These are phyloP conservation scores for Connochaetes taurinus DNA, from an alignment of 2,113 vertebrate genomes.

Conservation along the genomic window DNA sequence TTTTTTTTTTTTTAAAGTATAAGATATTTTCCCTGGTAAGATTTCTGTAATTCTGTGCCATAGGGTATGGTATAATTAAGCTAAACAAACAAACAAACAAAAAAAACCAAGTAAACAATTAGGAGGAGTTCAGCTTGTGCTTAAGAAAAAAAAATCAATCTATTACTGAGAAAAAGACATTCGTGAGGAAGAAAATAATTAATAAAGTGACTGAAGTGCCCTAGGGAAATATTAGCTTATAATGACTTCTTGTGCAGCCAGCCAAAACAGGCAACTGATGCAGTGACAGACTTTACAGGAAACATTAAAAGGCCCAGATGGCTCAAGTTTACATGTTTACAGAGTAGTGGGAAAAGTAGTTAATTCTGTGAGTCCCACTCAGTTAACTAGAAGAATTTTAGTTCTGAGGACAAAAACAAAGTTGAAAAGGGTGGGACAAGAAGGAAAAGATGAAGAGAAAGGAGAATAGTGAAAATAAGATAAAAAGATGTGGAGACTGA, in stretches of 20 bases:
- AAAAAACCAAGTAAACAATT: constrained; percentile 41
- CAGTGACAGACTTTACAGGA: constrained; percentile 74
- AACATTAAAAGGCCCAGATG: constrained; percentile 80
- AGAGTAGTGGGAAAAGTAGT: constrained; percentile 71
- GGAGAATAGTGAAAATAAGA: neutral
- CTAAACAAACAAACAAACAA: neutral
- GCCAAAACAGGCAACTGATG: constrained; percentile 70
- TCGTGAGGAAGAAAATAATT: constrained; percentile 74
- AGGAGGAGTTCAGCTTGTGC: constrained; percentile 58
- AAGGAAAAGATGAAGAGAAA: neutral
- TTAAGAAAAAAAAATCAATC: constrained; percentile 63
- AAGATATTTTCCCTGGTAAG: neutral
- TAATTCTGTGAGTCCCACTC: constrained; percentile 64
- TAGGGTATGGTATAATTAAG: neutral
- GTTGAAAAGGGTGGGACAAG: neutral
- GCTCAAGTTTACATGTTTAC: constrained; percentile 76
- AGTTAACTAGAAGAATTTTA: constrained; percentile 72
- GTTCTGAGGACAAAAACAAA: constrained; percentile 66
- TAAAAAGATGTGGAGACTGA: neutral
- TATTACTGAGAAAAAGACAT: constrained; percentile 74
- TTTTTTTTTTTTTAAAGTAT: neutral
- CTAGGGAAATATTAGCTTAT: constrained; percentile 79
- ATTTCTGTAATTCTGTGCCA: neutral
- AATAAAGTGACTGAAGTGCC: constrained; percentile 77
- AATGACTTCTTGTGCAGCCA: constrained; percentile 78